Base-by-base conservation (phyloP, 2,888 invertebrate genomes). In the Philereme vetulata region DNA sequence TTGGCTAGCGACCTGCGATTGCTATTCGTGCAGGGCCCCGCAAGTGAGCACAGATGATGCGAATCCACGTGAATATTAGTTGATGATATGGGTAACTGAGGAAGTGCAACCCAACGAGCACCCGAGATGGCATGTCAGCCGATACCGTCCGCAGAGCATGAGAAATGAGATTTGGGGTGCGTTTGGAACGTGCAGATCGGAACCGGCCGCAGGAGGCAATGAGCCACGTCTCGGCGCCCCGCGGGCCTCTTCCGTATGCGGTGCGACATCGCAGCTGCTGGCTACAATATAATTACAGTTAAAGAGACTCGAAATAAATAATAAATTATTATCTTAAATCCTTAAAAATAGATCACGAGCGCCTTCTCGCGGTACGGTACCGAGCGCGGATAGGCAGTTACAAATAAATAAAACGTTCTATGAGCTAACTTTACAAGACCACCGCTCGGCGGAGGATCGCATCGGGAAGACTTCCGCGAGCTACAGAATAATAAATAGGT, bases 271-370 rank as follows among this genome's bases (percentile, higher is more conserved):
- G 85, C 85, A 84, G 82, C 88, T 85, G 84, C 84, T 84, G 81
- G 85, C 79, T 84, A 87, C 82, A 84, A 81, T 84, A 86, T 83
- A 84, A 87, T 87, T 84, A 90, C 78, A 90, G 86, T 90, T 89
- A 90, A 88, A 90, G 90, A 92, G 91, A 91, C 91, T 92, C 91
- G 85, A 90, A 92, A 92, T 92, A 92, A 92, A 92, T 92, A 92
- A 92, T 92, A 92, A 92, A 91, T 92, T 92, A 92, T 90, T 92
- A 92, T 86, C 90, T 91, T 92, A 91, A 89, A 89, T 82, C 86
- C 91, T 91, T 91, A 91, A 92, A 89, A 88, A 90, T 92, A 92
- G 90, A 92, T 91, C 91, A 92, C 92, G 92, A 90, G 90, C 89
- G 92, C 91, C 91, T 88, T 89, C 90, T 90, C 88, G 88, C 91